Evolutionary conservation across 2,113 vertebrate genomes (phyloP).

Genomic region (Pachypanchax playfairii): DNA sequence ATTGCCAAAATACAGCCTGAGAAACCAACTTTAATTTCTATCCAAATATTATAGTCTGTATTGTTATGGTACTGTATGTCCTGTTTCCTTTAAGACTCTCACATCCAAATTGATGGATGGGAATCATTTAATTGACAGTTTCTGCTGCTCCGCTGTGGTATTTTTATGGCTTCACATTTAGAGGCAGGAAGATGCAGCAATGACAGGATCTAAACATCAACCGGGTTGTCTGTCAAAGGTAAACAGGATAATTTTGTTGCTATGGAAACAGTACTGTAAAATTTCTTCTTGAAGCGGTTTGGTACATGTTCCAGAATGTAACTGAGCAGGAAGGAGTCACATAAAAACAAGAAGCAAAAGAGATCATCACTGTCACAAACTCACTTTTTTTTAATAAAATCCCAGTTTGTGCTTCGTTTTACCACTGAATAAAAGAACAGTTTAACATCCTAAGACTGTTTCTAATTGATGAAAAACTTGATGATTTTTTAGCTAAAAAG

Average conservation of each 20-base stretch:
- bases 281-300: constrained; percentile 20
- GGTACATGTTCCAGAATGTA: constrained; percentile 6
- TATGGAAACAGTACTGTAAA: constrained; percentile 26
- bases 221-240: constrained; percentile 33
- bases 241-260: constrained; percentile 51
- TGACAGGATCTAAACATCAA: constrained; percentile 27
- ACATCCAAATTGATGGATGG: constrained; percentile 36
- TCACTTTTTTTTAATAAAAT: not conserved
- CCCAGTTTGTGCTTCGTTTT: not conserved
- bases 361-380: not conserved
- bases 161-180: constrained; percentile 27
- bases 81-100: constrained; percentile 10
- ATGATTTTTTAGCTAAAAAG: constrained; percentile 18
- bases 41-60: constrained; percentile 3
- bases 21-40: not conserved
- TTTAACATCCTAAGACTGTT: not conserved
- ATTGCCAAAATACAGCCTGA: constrained; percentile 4
- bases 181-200: constrained; percentile 31
- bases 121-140: constrained; percentile 36
- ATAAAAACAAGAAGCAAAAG: not conserved
- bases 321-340: not conserved
- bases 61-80: not conserved
- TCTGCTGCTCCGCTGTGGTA: constrained; percentile 23
- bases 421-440: not conserved
- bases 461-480: constrained; percentile 14